Base-by-base conservation (phyloP, 1,140 invertebrate genomes). In the Drosophila suzukii region DNA sequence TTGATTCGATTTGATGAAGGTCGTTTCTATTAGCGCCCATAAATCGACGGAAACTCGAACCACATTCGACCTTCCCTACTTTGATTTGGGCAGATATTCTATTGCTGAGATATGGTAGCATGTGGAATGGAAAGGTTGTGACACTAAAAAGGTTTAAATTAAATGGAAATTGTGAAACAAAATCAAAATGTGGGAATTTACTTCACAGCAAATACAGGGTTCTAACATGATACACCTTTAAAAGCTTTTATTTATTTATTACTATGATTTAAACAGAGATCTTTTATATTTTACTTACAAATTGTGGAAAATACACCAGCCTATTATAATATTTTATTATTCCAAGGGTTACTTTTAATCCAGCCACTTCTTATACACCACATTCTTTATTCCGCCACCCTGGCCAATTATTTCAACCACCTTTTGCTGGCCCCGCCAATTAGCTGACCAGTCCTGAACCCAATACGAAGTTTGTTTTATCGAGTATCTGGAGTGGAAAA, bases 1-100 rank as follows among this genome's bases (percentile, higher is more conserved):
- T 79, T 75, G 74, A 84, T 81, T 82, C 60, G 61, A 78, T 78
- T 77, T 83, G 83, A 88, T 74, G 83, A 88, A 88, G 83, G 83
- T 89, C 76, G 72, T 67, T 77, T 84, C 72, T 54, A 59, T 88
- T 80, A 76, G 67, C 27, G 57, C 49, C 65, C 65, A 55, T 73
- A 57, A 75, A 86, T 51, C 50, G 36, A 66, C 61, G 81, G 54
- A 76, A 71, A 73, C 47, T 67, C 15, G 27, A n/a, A 44, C 32
- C 32, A 41, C 51, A 34, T 43, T 36, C 53, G 79, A 58, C 78
- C 73, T 81, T 73, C 43, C 38, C 8, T 15, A n/a, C 10, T 39
- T 30, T 41, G 43, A 57, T 57, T 46, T 49, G 12, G 51, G 8
- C 12, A 8, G 36, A 57, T 20, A 41, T 71, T 71, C 67, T 57